Base-by-base conservation (phyloP, 2,888 invertebrate species). In the Erebia ligea region DNA sequence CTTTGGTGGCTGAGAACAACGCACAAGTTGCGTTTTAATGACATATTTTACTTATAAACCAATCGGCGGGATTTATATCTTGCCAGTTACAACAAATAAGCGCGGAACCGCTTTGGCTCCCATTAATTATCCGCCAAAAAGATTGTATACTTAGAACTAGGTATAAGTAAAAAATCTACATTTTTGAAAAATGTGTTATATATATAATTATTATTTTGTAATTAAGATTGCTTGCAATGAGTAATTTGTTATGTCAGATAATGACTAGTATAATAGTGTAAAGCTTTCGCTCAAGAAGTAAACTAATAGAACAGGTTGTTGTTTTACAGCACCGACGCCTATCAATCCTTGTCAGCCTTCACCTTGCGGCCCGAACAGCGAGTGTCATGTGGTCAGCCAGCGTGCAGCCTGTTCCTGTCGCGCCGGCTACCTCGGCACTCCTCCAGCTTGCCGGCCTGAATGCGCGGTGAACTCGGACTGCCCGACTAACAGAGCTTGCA, bases 391-490 rank as follows among this genome's bases (percentile, higher is more conserved):
- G 17, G 93, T 95, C n/a, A 95, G 94, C 78, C 95, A 95, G 57
- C 95, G 96, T 77, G 96, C 96, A 1, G 95, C 95, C 2, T 97
- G 97, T 83, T 96, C 96, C 1, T 97, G 97, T 80, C 94, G 94
- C 75, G 86, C 94, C 8, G 96, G 95, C 34, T 97, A 95, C 82
- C 90, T 95, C 52, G 97, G 97, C 11, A 94, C 95, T 21, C 97
- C 97, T 21, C 97, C 97, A 2, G 93, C 94, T 19, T 97, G 97
- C 81, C 94, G 96, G 64, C 97, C 97, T 0, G 96, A 97, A 86
- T 97, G 97, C 82, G 93, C 96, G 67, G 95, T 96, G 58, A 97
- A 96, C 82, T 95, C 96, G 0, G 97, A 97, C 83, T 97, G 97
- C 83, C 91, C 95, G 57, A 93, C 95, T 72, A 94, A 96, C 77